Evolutionary conservation across 2,797 vertebrate species (phyloP), one percentile per base, ranked within the genome.

Genomic region (Propithecus deckenii): DNA sequence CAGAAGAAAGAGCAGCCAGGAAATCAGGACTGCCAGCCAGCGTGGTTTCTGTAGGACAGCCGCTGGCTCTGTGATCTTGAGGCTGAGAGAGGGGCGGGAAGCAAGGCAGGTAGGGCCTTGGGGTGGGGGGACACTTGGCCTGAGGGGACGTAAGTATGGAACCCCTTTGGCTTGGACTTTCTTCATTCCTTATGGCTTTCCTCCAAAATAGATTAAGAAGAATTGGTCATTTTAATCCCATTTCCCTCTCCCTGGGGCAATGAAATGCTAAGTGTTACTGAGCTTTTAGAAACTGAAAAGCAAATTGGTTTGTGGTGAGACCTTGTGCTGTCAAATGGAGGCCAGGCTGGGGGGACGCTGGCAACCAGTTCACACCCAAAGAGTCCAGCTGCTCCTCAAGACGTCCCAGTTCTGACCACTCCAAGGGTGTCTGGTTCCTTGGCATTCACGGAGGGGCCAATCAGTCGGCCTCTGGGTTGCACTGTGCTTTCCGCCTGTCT

Each of bases 401-500:
- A 32, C 17, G 43, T 72, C 14, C 65, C 15, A 8, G 57, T 30
- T 74, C 86, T 25, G 74, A 69, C 80, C 59, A 1, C 59, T 69
- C 22, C 7, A n/a, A 28, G 67, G 30, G 1, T 55, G 28, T 35
- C 1, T 11, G 25, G 55, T 74, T 69, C 18, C 1, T 7, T 23
- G n/a, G 86, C 18, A 43, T 61, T 93, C 79, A 52, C 35, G 18
- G 32, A 76, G 48, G 52, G 48, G 7, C 57, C 28, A 22, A 14
- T 30, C 41, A 7, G 0, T 23, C 1, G 1, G 20, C 59, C 8
- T 0, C 6, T 15, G 38, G 25, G 9, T 94, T 0, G 6, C 1
- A 14, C 32, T 83, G 30, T 5, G 30, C n/a, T 72, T 72, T 25
- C 61, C 6, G 41, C n/a, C 25, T 65, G 52, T 76, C 18, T 83